Evolutionary conservation across 2,113 vertebrate species (phyloP).

Genomic region (Thamnophis sirtalis): DNA sequence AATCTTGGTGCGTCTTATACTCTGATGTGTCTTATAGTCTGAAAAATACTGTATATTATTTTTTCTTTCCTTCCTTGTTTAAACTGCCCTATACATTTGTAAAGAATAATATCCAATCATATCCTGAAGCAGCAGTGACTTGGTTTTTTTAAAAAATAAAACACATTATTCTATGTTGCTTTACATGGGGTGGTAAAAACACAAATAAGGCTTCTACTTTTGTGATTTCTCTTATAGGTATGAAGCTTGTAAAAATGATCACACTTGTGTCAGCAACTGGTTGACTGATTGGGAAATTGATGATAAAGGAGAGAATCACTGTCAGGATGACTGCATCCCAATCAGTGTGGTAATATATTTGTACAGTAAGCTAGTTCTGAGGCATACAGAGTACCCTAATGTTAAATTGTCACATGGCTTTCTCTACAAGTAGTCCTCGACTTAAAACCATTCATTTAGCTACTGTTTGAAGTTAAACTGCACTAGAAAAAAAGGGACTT

Average conservation of each 20-base stretch:
- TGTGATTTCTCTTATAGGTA: slow-evolving; percentile 58
- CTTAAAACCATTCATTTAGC: background rate
- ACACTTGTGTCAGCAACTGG: slow-evolving; percentile 63
- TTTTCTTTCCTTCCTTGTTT: slow-evolving; percentile 43
- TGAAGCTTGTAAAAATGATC: slow-evolving; percentile 67
- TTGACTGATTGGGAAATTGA: slow-evolving; percentile 64
- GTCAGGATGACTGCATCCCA: slow-evolving; percentile 58
- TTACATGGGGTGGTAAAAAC: background rate
- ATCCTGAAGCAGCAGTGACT: slow-evolving; percentile 49
- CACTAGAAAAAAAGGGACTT: background rate
- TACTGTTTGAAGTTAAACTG: background rate
- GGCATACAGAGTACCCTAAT: background rate
- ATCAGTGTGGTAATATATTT: slow-evolving; percentile 63
- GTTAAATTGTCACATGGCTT: background rate
- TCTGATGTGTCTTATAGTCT: too few relatives aligned
- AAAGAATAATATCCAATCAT: slow-evolving; percentile 51
- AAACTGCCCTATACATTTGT: slow-evolving; percentile 38
- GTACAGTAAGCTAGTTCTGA: background rate
- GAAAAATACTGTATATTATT: slow-evolving; percentile 31
- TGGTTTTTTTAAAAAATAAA: slow-evolving; percentile 11
- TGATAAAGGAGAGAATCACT: slow-evolving; percentile 59
- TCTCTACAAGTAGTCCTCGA: background rate
- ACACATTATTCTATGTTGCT: background rate
- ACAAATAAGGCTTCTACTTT: slow-evolving; percentile 10
- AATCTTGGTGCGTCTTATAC: too few relatives aligned